A percentile compares a stretch with the other conserved stretches of the same genome.
These are phyloP conservation scores for Microtus pennsylvanicus DNA, from an alignment of 2,113 vertebrate species.

Conservation along the genomic window DNA sequence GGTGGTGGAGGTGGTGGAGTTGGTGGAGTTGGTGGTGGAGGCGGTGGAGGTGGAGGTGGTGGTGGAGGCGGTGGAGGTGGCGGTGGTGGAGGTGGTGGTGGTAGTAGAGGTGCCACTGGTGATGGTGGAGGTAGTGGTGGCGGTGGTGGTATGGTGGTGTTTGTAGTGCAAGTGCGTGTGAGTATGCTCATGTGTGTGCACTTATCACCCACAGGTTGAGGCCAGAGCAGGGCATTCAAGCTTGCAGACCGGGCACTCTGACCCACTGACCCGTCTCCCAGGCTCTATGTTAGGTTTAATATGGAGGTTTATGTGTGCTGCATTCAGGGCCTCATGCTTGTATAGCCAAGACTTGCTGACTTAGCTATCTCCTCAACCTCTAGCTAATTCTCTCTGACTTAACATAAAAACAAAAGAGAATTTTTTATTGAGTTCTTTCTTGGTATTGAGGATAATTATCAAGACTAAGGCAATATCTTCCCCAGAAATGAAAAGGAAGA, in stretches of 20 bases:
- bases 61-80: too few species aligned
- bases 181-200: neutral
- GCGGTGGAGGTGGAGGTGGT: too few species aligned
- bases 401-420: slow-evolving; percentile 26
- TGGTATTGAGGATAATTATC: slow-evolving; percentile 23
- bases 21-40: too few species aligned
- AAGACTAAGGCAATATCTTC: slow-evolving; percentile 68
- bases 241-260: neutral
- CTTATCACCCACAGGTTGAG: neutral
- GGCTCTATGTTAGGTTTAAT: neutral
- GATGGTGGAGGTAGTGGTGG: too few species aligned
- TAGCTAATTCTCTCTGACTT: neutral
- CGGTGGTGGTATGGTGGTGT: neutral
- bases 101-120: too few species aligned
- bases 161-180: too few species aligned
- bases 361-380: neutral
- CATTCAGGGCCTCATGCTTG: neutral
- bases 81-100: too few species aligned
- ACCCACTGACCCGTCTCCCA: neutral
- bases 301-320: neutral
- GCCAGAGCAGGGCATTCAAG: neutral
- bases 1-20: too few species aligned
- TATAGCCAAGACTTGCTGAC: neutral
- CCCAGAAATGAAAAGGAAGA: slow-evolving; percentile 55
- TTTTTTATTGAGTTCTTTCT: slow-evolving; percentile 17